These are phyloP conservation scores for Garrulus glandarius DNA, from an alignment of 2,797 vertebrate species.

Conservation along the genomic window DNA sequence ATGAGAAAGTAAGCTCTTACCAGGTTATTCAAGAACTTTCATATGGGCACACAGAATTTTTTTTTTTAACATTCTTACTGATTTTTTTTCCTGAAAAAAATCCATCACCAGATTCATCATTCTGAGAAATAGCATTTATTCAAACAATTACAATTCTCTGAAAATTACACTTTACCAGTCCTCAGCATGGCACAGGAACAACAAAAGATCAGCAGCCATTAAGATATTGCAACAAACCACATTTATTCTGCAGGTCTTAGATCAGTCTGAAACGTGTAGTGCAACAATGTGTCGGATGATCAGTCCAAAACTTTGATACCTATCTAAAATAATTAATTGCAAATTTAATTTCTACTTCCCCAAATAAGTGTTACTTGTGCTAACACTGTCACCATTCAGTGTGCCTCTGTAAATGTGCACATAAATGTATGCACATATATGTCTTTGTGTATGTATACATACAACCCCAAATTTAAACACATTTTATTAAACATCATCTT, in stretches of 20 bases:
- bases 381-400: background rate
- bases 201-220: background rate
- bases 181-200: background rate
- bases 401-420: background rate
- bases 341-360: background rate
- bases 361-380: background rate
- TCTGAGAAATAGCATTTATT: background rate
- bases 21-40: background rate
- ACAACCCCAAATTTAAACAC: background rate
- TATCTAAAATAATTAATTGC: background rate
- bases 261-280: background rate
- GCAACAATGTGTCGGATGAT: background rate
- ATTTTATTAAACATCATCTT: background rate
- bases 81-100: background rate
- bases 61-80: background rate
- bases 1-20: background rate
- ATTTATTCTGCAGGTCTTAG: slow-evolving; percentile 4
- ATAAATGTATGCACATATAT: background rate
- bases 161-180: background rate
- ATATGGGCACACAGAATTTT: background rate
- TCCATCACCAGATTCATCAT: background rate
- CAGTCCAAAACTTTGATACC: background rate
- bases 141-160: background rate
- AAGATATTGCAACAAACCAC: background rate
- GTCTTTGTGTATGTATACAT: background rate